Conservation (phyloP, 2,888 invertebrate genomes). For the Neoscelio sp. region DNA sequence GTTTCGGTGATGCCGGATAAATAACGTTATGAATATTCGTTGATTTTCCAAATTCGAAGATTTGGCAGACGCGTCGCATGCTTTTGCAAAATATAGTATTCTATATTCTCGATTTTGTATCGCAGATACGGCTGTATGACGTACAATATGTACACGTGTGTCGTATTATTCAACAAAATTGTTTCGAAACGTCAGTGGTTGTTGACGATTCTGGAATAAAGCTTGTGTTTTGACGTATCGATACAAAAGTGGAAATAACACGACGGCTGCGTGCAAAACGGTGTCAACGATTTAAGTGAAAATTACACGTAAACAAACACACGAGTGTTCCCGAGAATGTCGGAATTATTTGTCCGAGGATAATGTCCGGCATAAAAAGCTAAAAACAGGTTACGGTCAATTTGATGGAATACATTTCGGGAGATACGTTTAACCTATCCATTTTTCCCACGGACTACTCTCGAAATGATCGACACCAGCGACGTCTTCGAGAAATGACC, state of each 20-base stretch:
- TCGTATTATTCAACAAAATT: no score
- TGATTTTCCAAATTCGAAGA: no score
- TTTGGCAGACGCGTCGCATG: constrained; percentile 1
- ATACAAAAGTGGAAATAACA: no score
- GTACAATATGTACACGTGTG: no score
- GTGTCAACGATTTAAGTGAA: constrained; percentile 23
- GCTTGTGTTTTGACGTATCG: no score
- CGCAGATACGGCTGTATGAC: no score
- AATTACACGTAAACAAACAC: constrained; percentile 24
- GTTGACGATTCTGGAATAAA: no score
- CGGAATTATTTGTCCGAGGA: constrained; percentile 30
- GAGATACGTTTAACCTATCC: constrained; percentile 29
- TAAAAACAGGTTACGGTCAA: constrained; percentile 41
- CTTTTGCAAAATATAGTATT: constrained; percentile 31
- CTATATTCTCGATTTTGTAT: background rate
- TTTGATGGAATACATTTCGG: constrained; percentile 25
- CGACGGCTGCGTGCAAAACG: no score
- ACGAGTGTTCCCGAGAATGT: constrained; percentile 23
- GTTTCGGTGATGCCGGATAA: constrained; percentile 37
- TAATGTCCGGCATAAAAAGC: constrained; percentile 18
- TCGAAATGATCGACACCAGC: constrained; percentile 55
- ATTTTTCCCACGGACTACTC: constrained; percentile 60
- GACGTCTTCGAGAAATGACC: constrained; percentile 47
- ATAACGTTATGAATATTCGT: constrained; percentile 17
- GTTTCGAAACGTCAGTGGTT: no score